These are phyloP conservation scores for Nannoperca obscura DNA, from an alignment of 2,797 vertebrate genomes.

Conservation along the genomic window DNA sequence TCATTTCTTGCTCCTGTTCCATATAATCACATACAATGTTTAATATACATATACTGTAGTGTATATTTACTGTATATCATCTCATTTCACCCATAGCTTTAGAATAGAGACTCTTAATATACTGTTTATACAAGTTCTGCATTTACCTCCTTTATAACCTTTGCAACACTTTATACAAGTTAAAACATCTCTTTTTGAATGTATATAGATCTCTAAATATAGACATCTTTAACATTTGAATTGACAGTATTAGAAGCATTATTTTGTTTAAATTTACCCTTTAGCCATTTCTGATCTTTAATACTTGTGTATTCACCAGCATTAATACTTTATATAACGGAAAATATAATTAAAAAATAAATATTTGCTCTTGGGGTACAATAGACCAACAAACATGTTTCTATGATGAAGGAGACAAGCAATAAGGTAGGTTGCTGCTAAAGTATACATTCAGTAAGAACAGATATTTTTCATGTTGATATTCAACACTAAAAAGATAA, in stretches of 20 bases:
- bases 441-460: conserved; percentile 54
- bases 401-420: background rate
- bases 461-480: background rate
- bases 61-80: background rate
- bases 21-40: conserved; percentile 12
- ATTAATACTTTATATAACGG: background rate
- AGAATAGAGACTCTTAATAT: conserved; percentile 37
- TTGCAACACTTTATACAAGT: conserved; percentile 23
- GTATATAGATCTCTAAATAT: conserved; percentile 22
- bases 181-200: conserved; percentile 10
- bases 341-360: conserved; percentile 50
- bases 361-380: conserved; percentile 12
- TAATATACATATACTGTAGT: conserved; percentile 17
- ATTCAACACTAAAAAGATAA: background rate
- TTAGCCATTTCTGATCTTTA: conserved; percentile 1
- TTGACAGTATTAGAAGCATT: background rate
- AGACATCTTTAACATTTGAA: conserved; percentile 27
- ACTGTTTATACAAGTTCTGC: too few species aligned
- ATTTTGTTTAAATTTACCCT: conserved; percentile 25
- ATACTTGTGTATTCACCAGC: conserved; percentile 5
- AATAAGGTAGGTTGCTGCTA: conserved; percentile 31
- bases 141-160: background rate
- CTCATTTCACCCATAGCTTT: background rate
- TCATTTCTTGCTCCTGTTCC: background rate
- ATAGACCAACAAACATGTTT: background rate